Evolutionary conservation across 2,113 vertebrate genomes (phyloP).

Genomic region (Elgaria multicarinata): DNA sequence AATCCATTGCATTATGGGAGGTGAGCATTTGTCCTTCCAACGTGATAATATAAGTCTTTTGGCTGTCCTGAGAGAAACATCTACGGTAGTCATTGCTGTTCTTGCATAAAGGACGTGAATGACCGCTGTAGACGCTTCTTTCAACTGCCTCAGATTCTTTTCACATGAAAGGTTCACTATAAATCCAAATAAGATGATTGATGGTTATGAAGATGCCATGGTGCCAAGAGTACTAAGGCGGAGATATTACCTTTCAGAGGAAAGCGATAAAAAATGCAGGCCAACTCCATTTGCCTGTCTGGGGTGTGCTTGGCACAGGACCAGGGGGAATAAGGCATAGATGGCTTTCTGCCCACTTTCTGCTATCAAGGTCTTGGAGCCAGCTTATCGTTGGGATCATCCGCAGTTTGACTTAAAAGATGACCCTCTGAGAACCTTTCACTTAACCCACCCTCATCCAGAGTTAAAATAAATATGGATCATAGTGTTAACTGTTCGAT

Average conservation of each 20-base stretch:
- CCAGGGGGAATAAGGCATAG: not conserved
- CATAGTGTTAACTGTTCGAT: too few relatives aligned
- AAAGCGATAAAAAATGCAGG: constrained; percentile 7
- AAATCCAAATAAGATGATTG: constrained; percentile 13
- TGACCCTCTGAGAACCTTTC: too few relatives aligned
- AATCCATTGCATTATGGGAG: too few relatives aligned
- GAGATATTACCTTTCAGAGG: constrained; percentile 31
- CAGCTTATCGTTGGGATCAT: not conserved
- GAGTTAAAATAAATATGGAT: not conserved
- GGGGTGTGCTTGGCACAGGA: not conserved
- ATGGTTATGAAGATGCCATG: constrained; percentile 4
- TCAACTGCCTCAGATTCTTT: constrained; percentile 4
- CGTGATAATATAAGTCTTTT: too few relatives aligned
- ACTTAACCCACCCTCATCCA: not conserved
- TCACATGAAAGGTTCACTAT: not conserved
- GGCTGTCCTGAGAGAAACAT: not conserved
- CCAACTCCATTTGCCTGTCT: not conserved
- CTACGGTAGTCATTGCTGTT: not conserved
- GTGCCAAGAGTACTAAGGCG: constrained; percentile 9
- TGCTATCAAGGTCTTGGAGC: not conserved
- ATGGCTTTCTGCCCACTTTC: not conserved
- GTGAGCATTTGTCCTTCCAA: too few relatives aligned
- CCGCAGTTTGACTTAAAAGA: not conserved
- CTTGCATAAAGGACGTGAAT: not conserved
- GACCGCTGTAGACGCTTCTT: not conserved